Evolutionary conservation across 1,140 invertebrate species (phyloP), one percentile per base, ranked within the genome.

Genomic region (Nylanderia fulva): DNA sequence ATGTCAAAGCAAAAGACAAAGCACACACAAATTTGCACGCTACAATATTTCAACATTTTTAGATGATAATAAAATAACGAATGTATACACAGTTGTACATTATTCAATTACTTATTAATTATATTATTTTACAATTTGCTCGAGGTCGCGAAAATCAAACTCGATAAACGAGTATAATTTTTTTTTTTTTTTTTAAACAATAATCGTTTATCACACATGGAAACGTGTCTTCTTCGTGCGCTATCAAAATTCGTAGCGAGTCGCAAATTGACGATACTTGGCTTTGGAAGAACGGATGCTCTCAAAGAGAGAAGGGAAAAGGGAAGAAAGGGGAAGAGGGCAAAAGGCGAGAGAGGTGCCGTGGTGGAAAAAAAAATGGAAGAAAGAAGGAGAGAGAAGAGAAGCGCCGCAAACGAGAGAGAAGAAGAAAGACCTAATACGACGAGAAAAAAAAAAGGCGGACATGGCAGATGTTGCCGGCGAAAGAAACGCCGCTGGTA

Each of bases 401-500:
- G 84, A 63, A 75, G 64, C 15, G 4, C 13, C 15, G 42, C 42
- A 54, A 24, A 21, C 29, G 29, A 24, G 72, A n/a, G 33, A 84
- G 36, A 77, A 77, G 71, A 61, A 66, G 66, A 80, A 29, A 27
- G 45, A 42, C 45, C 61, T 48, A 79, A 61, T 72, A 64, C 56
- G 66, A 60, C 63, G 85, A 86, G 86, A 84, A 90, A 48, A 48
- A 84, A 90, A 48, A 48, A 84, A 90, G 88, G 86, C 86, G 84
- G 84, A 87, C 85, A 90, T 85, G 85, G 87, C 88, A 90, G 90
- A 91, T 91, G 88, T 88, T 87, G 80, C 83, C 77, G 83, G 54
- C 61, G 83, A 91, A 91, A 91, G 86, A 91, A 91, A 90, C 79
- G 85, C 79, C 83, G 87, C 79, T 91, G 87, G 87, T 79, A 89